A percentile compares a stretch with the other conserved stretches of the same genome.
phyloP scores from a whole-genome alignment of 1,140 invertebrate species.

The Zaprionus inermis region DNA sequence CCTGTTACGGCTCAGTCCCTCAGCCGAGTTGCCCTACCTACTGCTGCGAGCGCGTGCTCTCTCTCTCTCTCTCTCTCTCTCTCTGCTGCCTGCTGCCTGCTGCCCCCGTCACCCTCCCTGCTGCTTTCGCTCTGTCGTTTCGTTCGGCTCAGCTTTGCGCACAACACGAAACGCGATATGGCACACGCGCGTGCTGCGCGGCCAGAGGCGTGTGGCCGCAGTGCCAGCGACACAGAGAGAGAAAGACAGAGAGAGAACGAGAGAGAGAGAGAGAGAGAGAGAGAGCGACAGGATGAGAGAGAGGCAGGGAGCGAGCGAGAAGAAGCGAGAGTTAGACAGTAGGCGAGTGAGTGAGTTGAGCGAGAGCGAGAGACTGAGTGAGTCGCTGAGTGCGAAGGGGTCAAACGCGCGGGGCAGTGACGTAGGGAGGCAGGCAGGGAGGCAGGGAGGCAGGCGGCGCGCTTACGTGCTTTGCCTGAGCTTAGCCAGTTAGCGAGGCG shows the following conservation, averaged over 20 bases:
- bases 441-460: neutral
- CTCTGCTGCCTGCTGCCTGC: neutral
- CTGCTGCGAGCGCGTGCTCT: too few species aligned
- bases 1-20: neutral
- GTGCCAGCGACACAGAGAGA: neutral
- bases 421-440: neutral
- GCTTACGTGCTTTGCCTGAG: conserved; percentile 26
- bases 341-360: neutral
- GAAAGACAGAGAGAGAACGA: neutral
- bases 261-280: neutral
- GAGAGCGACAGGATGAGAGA: neutral
- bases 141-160: conserved; percentile 72
- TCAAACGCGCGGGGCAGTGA: neutral
- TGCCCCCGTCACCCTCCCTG: neutral
- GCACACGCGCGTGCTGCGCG: conserved; percentile 56
- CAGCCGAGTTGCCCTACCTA: neutral
- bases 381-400: conserved; percentile 1
- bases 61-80: too few species aligned
- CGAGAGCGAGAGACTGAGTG: neutral
- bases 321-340: neutral
- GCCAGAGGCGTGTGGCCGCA: conserved; percentile 29
- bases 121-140: conserved; percentile 30
- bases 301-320: neutral
- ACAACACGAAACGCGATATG: conserved; percentile 70
- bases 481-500: conserved; percentile 76